These are phyloP conservation scores for Cladorhizidae sp. DNA, from an alignment of 37 sponge, comb jelly and placozoan species.

Conservation along the genomic window DNA sequence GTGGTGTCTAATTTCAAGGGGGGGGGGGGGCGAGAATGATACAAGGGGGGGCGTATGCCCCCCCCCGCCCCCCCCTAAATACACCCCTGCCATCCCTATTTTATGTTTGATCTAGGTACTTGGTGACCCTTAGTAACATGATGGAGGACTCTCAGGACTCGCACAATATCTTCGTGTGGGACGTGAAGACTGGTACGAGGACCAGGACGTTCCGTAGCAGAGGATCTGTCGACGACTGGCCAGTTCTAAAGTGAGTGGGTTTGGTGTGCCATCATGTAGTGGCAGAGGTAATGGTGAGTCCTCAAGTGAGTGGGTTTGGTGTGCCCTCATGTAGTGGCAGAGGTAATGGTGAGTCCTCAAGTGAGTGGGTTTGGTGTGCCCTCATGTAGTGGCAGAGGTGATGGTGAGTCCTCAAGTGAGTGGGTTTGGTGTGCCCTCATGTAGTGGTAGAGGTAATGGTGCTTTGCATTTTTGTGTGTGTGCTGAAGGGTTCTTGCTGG, in stretches of 20 bases:
- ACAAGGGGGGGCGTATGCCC: not conserved
- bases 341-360: slow-evolving; percentile 98
- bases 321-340: not conserved
- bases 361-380: slow-evolving; percentile 34
- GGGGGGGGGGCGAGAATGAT: not conserved
- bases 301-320: slow-evolving; percentile 74
- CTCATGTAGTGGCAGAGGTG: not conserved
- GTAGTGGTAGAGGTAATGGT: no score
- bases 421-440: not conserved
- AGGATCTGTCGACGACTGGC: slow-evolving; percentile 83
- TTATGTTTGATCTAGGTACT: slow-evolving; percentile 35
- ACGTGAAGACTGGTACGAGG: slow-evolving; percentile 69
- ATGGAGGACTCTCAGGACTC: slow-evolving; percentile 64
- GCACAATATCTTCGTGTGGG: slow-evolving; percentile 90
- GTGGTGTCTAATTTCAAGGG: no score
- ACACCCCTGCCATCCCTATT: no score
- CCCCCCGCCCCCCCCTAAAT: no score
- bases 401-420: slow-evolving; percentile 97
- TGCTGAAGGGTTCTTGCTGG: no score
- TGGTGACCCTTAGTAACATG: slow-evolving; percentile 66
- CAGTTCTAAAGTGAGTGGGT: slow-evolving; percentile 85
- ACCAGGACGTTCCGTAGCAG: slow-evolving; percentile 73
- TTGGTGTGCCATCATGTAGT: not conserved
- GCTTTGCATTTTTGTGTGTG: no score
- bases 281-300: slow-evolving; percentile 90